Base-by-base conservation (phyloP, 2,113 vertebrate genomes). In the Pteronura brasiliensis region DNA sequence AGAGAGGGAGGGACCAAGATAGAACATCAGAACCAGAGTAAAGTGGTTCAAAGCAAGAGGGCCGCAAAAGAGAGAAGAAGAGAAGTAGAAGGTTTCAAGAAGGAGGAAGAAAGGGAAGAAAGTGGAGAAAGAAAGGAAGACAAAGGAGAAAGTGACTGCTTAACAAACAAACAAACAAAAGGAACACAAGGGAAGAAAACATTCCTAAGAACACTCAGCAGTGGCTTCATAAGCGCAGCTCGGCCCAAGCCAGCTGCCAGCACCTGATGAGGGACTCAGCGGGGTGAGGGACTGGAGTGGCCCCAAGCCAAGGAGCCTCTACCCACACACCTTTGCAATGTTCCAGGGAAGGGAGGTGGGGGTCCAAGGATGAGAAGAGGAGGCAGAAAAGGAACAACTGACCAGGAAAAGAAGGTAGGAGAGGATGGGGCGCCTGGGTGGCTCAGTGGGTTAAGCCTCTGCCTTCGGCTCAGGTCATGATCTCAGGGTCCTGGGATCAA, bases 121-220 rank as follows among this genome's bases (percentile, higher is more conserved):
- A 44, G 76, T 21, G 31, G 65, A 88, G 44, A 77, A 13, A 94
- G 92, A 61, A 79, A 90, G 55, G 61, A 65, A 85, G 81, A 61
- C 25, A 80, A 57, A 95, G 93, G 93, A 77, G 42, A 57, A 71
- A 89, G 31, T 31, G 29, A 39, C 63, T 61, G 44, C 97, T 97
- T 93, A 72, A 36, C 23, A 80, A 57, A 7, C 61, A 52, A 34
- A 36, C 39, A 88, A 25, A 65, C 34, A 81, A 49, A 21, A 71
- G 34, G 39, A 39, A 34, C 10, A 36, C 55, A 82, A 21, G 5
- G 5, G 36, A 52, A 4, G 36, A 77, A 55, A 44, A 90, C 49
- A 79, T 91, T 90, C 95, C 93, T 74, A 69, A 96, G 90, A 96
- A 85, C 63, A 81, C 83, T 31, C 63, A 67, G 63, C 67, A 89